phyloP scores from a whole-genome alignment of 2,113 vertebrate genomes.

The Pantherophis guttatus region DNA sequence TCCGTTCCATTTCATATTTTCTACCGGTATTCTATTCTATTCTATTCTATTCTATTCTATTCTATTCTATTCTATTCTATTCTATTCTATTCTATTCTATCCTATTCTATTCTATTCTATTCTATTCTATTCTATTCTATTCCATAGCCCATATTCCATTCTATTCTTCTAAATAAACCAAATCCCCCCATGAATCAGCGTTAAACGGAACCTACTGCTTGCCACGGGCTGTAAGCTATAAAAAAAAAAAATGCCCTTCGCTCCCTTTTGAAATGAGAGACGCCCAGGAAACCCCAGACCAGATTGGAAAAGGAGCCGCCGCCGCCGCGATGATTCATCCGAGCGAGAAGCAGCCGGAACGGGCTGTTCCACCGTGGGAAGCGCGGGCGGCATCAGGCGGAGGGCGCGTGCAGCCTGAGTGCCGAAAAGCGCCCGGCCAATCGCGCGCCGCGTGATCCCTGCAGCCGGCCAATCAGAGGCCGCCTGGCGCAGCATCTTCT shows the following conservation, averaged over 20 bases:
- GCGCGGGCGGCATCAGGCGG: not conserved
- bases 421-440: not conserved
- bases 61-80: too few relatives aligned
- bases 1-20: too few relatives aligned
- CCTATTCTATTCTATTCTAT: too few relatives aligned
- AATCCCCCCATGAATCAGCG: too few relatives aligned
- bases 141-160: too few relatives aligned
- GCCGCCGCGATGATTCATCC: not conserved
- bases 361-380: not conserved
- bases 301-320: too few relatives aligned
- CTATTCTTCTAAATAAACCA: too few relatives aligned
- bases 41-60: too few relatives aligned
- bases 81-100: too few relatives aligned
- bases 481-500: not conserved
- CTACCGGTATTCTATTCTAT: too few relatives aligned
- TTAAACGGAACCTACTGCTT: rapidly evolving
- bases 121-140: too few relatives aligned
- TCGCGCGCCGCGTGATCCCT: not conserved
- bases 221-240: not conserved
- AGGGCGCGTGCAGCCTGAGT: not conserved
- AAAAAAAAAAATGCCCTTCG: not conserved
- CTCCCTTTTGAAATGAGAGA: rapidly evolving
- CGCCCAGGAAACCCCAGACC: too few relatives aligned
- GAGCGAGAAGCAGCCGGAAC: not conserved
- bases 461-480: not conserved